Evolutionary conservation across 2,113 vertebrate genomes (phyloP).

Genomic region (Silurus glanis): DNA sequence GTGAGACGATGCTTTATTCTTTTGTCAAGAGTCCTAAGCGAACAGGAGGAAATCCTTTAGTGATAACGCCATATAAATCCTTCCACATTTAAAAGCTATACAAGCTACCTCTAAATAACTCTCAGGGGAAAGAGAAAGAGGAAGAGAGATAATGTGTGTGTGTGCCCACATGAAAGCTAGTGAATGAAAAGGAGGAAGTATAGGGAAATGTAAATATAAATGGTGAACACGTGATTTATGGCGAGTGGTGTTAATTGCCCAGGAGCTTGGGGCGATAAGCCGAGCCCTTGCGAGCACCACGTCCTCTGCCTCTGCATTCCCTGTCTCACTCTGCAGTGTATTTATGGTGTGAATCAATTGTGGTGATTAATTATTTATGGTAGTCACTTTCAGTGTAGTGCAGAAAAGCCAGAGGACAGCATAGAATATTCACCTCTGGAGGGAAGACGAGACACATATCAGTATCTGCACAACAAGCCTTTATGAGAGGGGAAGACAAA

Average conservation of each 20-base stretch:
- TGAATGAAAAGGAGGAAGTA: conserved; percentile 56
- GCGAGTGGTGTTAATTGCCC: conserved; percentile 61
- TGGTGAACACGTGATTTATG: conserved; percentile 64
- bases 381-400: conserved; percentile 54
- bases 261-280: conserved; percentile 61
- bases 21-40: conserved; percentile 47
- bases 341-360: conserved; percentile 68
- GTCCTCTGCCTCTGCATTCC: conserved; percentile 47
- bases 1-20: conserved; percentile 61
- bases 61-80: conserved; percentile 57
- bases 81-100: conserved; percentile 44
- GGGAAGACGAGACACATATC: conserved; percentile 20
- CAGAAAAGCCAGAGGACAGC: conserved; percentile 37
- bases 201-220: conserved; percentile 62
- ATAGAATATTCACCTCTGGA: conserved; percentile 47
- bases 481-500: conserved; percentile 27
- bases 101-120: conserved; percentile 27
- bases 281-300: conserved; percentile 51
- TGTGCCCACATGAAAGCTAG: conserved; percentile 56
- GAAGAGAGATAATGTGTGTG: conserved; percentile 22
- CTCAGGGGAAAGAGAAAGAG: conserved; percentile 27
- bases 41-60: conserved; percentile 60
- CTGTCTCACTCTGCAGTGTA: conserved; percentile 53
- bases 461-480: conserved; percentile 38
- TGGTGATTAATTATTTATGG: conserved; percentile 67